Evolutionary conservation across 2,113 vertebrate species (phyloP).

Genomic region (Tinamus guttatus): DNA sequence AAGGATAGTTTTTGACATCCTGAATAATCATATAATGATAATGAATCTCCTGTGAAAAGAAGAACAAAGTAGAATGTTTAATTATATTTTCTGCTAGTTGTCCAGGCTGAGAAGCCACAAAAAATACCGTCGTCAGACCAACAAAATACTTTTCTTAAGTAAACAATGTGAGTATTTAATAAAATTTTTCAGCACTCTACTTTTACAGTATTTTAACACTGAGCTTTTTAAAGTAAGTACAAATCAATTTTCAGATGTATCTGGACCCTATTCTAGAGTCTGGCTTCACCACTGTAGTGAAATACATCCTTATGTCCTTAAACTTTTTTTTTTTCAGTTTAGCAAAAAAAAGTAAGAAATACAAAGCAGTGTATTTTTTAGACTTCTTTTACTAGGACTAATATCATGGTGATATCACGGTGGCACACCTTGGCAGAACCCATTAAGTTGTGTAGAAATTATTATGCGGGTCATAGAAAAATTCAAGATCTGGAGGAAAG

Average conservation of each 20-base stretch:
- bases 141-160: neutral
- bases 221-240: neutral
- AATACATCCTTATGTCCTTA: constrained; percentile 1
- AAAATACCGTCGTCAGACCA: neutral
- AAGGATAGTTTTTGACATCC: neutral
- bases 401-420: neutral
- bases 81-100: neutral
- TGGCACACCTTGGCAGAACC: neutral
- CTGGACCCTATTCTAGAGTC: neutral
- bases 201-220: neutral
- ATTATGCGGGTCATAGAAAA: neutral
- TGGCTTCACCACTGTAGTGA: neutral
- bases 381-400: neutral
- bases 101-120: neutral
- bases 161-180: neutral
- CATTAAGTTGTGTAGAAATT: neutral
- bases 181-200: neutral
- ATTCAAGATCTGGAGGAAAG: neutral
- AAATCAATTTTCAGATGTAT: neutral
- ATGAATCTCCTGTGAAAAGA: neutral
- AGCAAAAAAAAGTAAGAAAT: neutral
- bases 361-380: neutral
- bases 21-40: neutral
- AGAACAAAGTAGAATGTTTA: neutral
- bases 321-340: neutral